Percentiles rank a stretch among this genome's conserved stretches.
Evolutionary conservation across 2,888 invertebrate species (phyloP).

Genomic region (Cheilosia vernalis): DNA sequence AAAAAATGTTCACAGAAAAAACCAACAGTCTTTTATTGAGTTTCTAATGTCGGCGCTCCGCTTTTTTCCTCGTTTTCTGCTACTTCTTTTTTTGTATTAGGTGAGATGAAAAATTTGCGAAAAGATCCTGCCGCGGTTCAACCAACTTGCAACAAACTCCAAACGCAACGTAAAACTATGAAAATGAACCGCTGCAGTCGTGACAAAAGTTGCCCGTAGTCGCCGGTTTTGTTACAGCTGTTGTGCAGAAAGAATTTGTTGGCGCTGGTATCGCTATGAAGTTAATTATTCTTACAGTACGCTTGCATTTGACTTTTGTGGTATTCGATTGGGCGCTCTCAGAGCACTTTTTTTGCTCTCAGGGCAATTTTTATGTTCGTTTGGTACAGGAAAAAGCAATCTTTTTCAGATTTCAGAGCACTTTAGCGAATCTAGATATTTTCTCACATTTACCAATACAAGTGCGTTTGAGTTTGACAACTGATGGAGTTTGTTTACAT

Average conservation of each 20-base stretch:
- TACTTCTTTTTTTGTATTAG: conserved; percentile 50
- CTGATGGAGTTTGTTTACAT: too few species aligned
- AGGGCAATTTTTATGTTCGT: too few species aligned
- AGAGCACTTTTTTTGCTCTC: too few species aligned
- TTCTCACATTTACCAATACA: too few species aligned
- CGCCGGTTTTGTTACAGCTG: conserved; percentile 57
- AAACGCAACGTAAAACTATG: conserved; percentile 70
- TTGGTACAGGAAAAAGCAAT: too few species aligned
- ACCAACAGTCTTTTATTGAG: conserved; percentile 18
- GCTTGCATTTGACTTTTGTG: conserved; percentile 35
- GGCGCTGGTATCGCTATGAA: conserved; percentile 46
- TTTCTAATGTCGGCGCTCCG: conserved; percentile 7
- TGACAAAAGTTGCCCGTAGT: conserved; percentile 47
- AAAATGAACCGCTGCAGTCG: conserved; percentile 63
- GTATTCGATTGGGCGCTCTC: too few species aligned
- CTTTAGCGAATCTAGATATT: too few species aligned
- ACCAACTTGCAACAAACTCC: conserved; percentile 65
- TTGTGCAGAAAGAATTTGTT: conserved; percentile 2
- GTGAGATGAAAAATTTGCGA: conserved; percentile 45
- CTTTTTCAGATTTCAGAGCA: too few species aligned
- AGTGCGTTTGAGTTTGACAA: too few species aligned
- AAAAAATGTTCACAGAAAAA: conserved; percentile 39
- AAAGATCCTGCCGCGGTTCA: conserved; percentile 38
- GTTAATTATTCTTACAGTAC: neutral
- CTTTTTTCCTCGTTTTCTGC: conserved; percentile 3